Base-by-base conservation (phyloP, 1,140 invertebrate species). In the Ips typographus region DNA sequence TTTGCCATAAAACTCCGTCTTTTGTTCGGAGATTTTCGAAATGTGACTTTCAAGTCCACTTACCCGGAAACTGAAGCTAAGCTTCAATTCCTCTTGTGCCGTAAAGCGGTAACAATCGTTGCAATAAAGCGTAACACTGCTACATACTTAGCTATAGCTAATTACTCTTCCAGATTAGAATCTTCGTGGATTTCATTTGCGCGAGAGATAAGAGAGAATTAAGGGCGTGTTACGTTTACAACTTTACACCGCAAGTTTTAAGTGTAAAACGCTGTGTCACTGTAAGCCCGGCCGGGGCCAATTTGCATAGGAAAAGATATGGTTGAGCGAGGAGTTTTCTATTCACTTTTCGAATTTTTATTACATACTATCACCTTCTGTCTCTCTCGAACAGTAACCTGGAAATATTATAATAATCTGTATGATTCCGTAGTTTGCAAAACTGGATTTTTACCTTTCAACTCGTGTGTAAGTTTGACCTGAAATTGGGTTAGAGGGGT, bases 151-250 rank as follows among this genome's bases (percentile, higher is more conserved):
- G 59, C 42, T 22, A 42, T 52, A 41, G 62, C 62, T 64, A 64
- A 64, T 64, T 64, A 64, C 49, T 64, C 44, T 64, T 4, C 62
- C 49, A 44, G 62, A 64, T 64, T 55, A 53, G 49, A 64, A 64
- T 64, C 62, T 43, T 64, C 39, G 38, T 7, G 47, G 52, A 64
- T 64, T 64, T 39, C 37, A 55, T 64, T 64, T 55, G 49, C 49
- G 62, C 39, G 4, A 49, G 39, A 64, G 62, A 64, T 64, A 64
- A 64, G 49, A 40, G 38, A 40, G 44, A 64, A 64, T 64, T 64
- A 55, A 64, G 62, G 62, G 62, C 62, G 62, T 64, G 62, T 64
- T 64, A 64, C 62, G 49, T 64, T 64, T 64, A 64, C 62, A 64
- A 64, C 62, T 64, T 64, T 64, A 55, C 62, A 64, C 62, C 62